Percentiles rank a stretch among this genome's conserved stretches.
Evolutionary conservation across 2,888 invertebrate species (phyloP).

Genomic region (Tachina grossa): DNA sequence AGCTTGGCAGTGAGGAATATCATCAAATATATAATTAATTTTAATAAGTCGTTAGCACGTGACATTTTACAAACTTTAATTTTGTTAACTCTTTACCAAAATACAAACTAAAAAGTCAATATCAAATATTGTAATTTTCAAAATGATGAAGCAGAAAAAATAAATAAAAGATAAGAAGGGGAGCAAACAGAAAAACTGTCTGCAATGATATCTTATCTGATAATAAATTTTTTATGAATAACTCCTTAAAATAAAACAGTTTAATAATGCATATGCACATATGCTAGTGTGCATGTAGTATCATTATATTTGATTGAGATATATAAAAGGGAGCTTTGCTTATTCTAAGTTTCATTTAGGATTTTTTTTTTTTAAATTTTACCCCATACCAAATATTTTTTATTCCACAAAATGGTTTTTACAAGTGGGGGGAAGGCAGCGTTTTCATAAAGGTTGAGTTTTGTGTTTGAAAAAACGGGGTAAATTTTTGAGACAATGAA

Average conservation of each 20-base stretch:
- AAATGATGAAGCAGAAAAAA: too few species aligned
- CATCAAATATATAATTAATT: constrained; percentile 13
- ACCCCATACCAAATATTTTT: background rate
- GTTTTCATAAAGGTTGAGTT: background rate
- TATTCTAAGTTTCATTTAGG: background rate
- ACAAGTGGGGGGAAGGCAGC: constrained; percentile 6
- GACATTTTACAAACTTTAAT: background rate
- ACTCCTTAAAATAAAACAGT: too few species aligned
- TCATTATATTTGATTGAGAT: too few species aligned
- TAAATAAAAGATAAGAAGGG: too few species aligned
- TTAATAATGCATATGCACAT: too few species aligned
- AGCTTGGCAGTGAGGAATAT: background rate
- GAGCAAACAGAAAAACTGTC: too few species aligned
- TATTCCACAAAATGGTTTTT: constrained; percentile 1
- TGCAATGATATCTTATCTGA: too few species aligned
- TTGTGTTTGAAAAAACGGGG: background rate
- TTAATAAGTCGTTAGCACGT: constrained; percentile 14
- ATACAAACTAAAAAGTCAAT: background rate
- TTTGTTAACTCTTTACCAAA: background rate
- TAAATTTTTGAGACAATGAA: background rate
- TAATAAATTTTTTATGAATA: too few species aligned
- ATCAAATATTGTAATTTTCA: too few species aligned
- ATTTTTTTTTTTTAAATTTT: background rate
- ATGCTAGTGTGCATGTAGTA: too few species aligned
- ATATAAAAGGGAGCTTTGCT: too few species aligned